Base-by-base conservation (phyloP, 2,113 vertebrate genomes). In the Microtus pennsylvanicus region DNA sequence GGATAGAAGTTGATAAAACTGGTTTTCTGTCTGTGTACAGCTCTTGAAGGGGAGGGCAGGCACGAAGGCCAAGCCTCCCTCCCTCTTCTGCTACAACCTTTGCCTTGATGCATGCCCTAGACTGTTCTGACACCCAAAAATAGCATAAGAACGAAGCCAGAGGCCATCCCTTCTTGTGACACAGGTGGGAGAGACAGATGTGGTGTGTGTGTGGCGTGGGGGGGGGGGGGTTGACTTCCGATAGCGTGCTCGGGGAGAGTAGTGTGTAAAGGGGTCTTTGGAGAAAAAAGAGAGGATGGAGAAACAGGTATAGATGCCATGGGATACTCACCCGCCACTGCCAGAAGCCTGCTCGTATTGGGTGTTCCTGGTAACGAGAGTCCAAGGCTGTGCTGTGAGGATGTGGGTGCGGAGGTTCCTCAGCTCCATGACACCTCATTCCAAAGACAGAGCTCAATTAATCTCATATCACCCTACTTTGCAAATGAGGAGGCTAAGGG, bases 401-500 rank as follows among this genome's bases (percentile, higher is more conserved):
- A n/a, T 4, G 3, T 11, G 24, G 38, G 30, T 11, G 4, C 42
- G n/a, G 24, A 83, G 28, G n/a, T 45, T 55, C 87, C 72, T 91
- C 47, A 89, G 78, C 70, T 96, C 78, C 47, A 3, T 28, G 42
- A 58, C 17, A 92, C 47, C 77, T 86, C 72, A 50, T 58, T 75
- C 38, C 63, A 77, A 87, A 96, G 94, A 63, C n/a, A n/a, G 22
- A 81, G 58, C 52, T 88, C 90, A 78, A 24, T 90, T 78, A 92
- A 86, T 93, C 63, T 86, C 89, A 50, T 0, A 45, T 61, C 80
- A 89, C 74, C 87, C 92, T 96, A 89, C 78, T 87, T 83, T 72
- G 91, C 55, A 93, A 94, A 87, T 91, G 86, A 87, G 90, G 55
- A 91, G 76, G 85, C 47, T 45, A 47, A 94, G 42, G 82, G 55